Evolutionary conservation across 53 echinoderm and acorn worm species (phyloP).

Genomic region (Stichopus horrens): DNA sequence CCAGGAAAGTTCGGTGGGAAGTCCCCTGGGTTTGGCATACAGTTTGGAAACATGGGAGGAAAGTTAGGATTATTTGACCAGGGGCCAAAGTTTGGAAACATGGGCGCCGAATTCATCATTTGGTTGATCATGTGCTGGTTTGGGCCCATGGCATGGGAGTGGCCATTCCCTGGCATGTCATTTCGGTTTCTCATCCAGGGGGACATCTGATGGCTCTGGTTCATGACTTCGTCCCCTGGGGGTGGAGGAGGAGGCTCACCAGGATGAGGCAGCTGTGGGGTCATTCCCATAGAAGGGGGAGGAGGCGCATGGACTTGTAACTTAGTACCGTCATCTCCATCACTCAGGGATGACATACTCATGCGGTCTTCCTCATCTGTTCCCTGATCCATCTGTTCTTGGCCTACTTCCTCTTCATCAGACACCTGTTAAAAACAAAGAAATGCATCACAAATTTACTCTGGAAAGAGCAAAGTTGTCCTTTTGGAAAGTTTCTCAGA

Average conservation of each 20-base stretch:
- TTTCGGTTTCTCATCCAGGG: slow-evolving; percentile 36
- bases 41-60: slow-evolving; percentile 20
- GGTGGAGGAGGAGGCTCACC: slow-evolving; percentile 39
- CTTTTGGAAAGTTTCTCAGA: too few species aligned
- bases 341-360: slow-evolving; percentile 90
- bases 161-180: slow-evolving; percentile 17
- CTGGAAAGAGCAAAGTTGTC: too few species aligned
- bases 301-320: slow-evolving; percentile 56
- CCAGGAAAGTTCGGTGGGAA: slow-evolving; percentile 42
- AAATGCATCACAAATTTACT: neutral
- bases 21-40: slow-evolving; percentile 28
- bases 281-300: slow-evolving; percentile 20
- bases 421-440: neutral
- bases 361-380: slow-evolving; percentile 88
- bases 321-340: slow-evolving; percentile 59
- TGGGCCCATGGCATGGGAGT: slow-evolving; percentile 2
- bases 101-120: slow-evolving; percentile 7
- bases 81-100: slow-evolving; percentile 42
- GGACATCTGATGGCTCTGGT: neutral
- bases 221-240: slow-evolving; percentile 9
- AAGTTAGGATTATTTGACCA: slow-evolving; percentile 32
- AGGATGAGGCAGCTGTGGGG: slow-evolving; percentile 52
- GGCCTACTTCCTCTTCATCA: slow-evolving; percentile 22
- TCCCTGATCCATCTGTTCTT: slow-evolving; percentile 47
- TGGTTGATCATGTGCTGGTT: slow-evolving; percentile 1